phyloP scores from a whole-genome alignment of 2,888 invertebrate species.

The Boloria euphrosyne region DNA sequence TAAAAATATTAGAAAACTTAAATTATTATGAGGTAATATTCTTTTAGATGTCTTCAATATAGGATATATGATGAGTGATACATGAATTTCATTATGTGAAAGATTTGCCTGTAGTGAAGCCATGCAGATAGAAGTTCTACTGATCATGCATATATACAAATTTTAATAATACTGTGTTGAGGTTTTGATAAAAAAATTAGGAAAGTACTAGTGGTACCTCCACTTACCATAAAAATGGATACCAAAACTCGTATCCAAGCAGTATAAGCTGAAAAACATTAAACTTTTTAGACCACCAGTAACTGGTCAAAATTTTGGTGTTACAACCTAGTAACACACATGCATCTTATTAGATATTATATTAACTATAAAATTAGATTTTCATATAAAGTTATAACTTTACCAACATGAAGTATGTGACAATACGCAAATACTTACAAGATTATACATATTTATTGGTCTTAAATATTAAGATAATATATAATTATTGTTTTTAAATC shows the following conservation, averaged over 20 bases:
- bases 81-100: slow-evolving; percentile 29
- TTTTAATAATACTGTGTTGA: slow-evolving; percentile 52
- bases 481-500: too few relatives aligned
- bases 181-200: slow-evolving; percentile 51
- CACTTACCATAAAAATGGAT: slow-evolving; percentile 79
- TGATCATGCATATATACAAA: slow-evolving; percentile 37
- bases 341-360: slow-evolving; percentile 33
- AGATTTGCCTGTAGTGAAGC: slow-evolving; percentile 30
- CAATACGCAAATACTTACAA: neutral
- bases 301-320: slow-evolving; percentile 43
- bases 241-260: slow-evolving; percentile 78
- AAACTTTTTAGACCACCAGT: slow-evolving; percentile 67
- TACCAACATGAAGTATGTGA: neutral
- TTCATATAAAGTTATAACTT: neutral
- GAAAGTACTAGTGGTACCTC: slow-evolving; percentile 76
- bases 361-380: neutral
- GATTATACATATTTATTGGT: neutral
- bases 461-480: neutral
- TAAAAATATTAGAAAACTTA: too few relatives aligned
- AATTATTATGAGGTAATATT: too few relatives aligned
- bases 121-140: slow-evolving; percentile 26
- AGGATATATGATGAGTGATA: slow-evolving; percentile 1
- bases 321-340: slow-evolving; percentile 42
- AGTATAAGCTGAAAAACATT: slow-evolving; percentile 79
- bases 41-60: too few relatives aligned